Evolutionary conservation across 92 coral and sea anemone genomes (phyloP), one percentile per base, ranked within the genome.

Genomic region (Epizoanthus ramosus): DNA sequence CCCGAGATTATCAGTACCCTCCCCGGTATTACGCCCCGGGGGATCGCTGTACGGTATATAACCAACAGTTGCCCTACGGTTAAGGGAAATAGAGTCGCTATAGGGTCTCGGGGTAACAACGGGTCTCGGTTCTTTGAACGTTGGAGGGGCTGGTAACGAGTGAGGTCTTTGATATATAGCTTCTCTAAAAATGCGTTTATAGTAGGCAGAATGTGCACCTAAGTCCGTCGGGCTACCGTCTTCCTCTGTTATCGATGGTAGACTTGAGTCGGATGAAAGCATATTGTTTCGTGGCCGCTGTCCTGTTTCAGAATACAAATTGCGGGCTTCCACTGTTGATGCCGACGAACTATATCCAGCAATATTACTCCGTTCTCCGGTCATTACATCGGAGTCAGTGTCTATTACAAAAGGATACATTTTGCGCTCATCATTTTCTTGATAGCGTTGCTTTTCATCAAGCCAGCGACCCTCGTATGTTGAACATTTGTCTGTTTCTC

Each of bases 181-280:
- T 71, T 87, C 88, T 16, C 79, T 45, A 37, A 59, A 64, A 17
- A 88, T 59, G n/a, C 86, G 76, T 43, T 53, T 53, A 17, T 63
- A 53, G 28, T 57, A 84, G n/a, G 17, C 28, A 3, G 85, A 73
- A 45, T 39, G 72, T 23, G 80, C 56, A 73, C 73, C 77, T 58
- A 59, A 19, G 37, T 79, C 50, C 0, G 39, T 39, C 16, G 24
- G 47, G 16, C 7, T 39, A 16, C 0, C 24, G 21, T 71, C 85
- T 18, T 88, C 91, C 37, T 88, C 91, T 23, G 82, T 85, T 64
- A 88, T 79, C 9, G 86, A 71, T 3, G 91, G 89, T 57, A 88
- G 80, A 47, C 57, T 72, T 16, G 80, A 71, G 50, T 88, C 89
- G 4, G 91, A 88, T 31, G 25, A 16, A 61, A 61, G 21, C 6